Percentiles rank a stretch among this genome's conserved stretches.
These are phyloP conservation scores for Sphaerophoria taeniata DNA, from an alignment of 2,888 invertebrate species.

Conservation along the genomic window DNA sequence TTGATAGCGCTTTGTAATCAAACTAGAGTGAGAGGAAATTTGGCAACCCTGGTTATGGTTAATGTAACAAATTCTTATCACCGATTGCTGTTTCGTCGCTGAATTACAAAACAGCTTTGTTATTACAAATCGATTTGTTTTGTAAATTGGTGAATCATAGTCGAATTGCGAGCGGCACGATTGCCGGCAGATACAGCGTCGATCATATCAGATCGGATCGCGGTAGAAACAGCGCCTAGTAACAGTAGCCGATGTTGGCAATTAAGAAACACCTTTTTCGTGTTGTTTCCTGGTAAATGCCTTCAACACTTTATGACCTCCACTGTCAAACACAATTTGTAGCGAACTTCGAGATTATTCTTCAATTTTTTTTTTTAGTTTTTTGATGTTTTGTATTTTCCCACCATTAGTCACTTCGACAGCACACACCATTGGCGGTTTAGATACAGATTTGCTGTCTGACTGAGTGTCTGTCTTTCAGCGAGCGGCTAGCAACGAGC, in stretches of 20 bases:
- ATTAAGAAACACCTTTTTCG: conserved; percentile 9
- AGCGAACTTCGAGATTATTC: conserved; percentile 20
- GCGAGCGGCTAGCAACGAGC: conserved; percentile 22
- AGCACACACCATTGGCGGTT: conserved; percentile 50
- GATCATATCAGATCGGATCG: conserved; percentile 15
- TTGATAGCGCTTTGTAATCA: neutral
- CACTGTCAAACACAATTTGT: conserved; percentile 43
- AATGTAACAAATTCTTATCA: conserved; percentile 28
- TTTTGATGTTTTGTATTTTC: conserved; percentile 30
- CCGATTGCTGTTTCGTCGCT: conserved; percentile 37
- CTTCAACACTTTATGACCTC: conserved; percentile 31
- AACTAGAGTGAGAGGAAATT: neutral
- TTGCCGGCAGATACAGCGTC: neutral
- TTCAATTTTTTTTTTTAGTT: neutral
- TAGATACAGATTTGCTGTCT: conserved; percentile 69
- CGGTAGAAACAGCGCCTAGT: conserved; percentile 38
- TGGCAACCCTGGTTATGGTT: conserved; percentile 37
- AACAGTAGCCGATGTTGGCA: conserved; percentile 46
- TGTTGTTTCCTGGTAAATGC: conserved; percentile 1
- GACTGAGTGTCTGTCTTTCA: conserved; percentile 68
- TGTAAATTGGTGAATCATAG: conserved; percentile 42
- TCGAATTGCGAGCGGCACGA: neutral
- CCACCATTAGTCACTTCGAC: conserved; percentile 71
- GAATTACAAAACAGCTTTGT: conserved; percentile 43
- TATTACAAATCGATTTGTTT: conserved; percentile 22